These are phyloP conservation scores for Apodemus agrarius DNA, from an alignment of 2,797 vertebrate genomes.

Conservation along the genomic window DNA sequence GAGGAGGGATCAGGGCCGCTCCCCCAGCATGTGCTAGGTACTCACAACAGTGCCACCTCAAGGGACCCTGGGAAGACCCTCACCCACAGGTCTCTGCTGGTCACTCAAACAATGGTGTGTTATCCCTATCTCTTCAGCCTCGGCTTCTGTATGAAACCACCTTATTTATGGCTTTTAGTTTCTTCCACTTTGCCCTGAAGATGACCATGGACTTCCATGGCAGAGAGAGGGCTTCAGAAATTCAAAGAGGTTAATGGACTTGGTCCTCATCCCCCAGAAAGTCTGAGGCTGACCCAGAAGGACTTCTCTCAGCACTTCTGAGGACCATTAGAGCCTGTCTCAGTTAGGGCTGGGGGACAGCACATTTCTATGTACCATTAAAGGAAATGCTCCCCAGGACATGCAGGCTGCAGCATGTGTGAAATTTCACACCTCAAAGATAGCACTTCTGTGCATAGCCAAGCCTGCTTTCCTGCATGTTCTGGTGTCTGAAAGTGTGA, in stretches of 20 bases:
- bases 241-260: slow-evolving; percentile 60
- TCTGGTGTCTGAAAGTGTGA: slow-evolving; percentile 44
- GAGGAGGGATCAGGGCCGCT: background rate
- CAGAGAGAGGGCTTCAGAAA: background rate
- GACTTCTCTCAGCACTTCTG: slow-evolving; percentile 26
- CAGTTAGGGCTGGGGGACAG: background rate
- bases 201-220: slow-evolving; percentile 44
- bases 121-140: background rate
- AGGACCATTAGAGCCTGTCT: slow-evolving; percentile 27
- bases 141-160: background rate
- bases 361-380: slow-evolving; percentile 42
- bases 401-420: slow-evolving; percentile 64
- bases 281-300: background rate
- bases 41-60: background rate
- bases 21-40: background rate
- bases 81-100: background rate
- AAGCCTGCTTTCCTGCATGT: slow-evolving; percentile 47
- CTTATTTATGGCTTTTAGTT: slow-evolving; percentile 24
- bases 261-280: slow-evolving; percentile 39
- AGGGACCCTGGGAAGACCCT: background rate
- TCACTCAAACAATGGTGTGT: background rate
- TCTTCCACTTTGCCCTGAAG: background rate
- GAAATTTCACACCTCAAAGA: slow-evolving; percentile 79
- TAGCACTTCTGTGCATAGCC: slow-evolving; percentile 65
- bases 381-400: slow-evolving; percentile 27